Base-by-base conservation (phyloP, 2,113 vertebrate genomes). In the Sorex araneus region DNA sequence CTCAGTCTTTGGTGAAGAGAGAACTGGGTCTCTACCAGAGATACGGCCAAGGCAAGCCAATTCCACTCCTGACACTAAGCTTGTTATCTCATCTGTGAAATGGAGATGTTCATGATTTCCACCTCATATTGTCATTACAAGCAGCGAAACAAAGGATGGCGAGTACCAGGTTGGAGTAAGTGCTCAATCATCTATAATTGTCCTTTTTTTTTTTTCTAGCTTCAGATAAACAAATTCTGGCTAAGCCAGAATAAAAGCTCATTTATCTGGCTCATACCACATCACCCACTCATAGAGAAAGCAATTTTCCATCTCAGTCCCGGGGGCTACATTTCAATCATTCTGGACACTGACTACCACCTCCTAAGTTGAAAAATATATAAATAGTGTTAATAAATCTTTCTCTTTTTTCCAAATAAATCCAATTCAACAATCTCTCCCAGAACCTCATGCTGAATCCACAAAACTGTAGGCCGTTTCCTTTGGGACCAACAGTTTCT, bases 401-500 rank as follows among this genome's bases (percentile, higher is more conserved):
- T 64, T 57, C 40, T 34, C 45, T 91, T 93, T 90, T 75, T 32
- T 13, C 1, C 60, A 78, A 70, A 50, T 54, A 94, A 89, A 71
- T 67, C 71, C 93, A 92, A 40, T 84, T 89, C 80, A 84, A 28
- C 47, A 79, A 88, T 32, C 81, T 67, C 34, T 77, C 69, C 54
- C 45, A 57, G 32, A 94, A 40, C 69, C 60, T 77, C 60, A 66
- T n/a, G 13, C 45, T 18, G 34, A 90, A 95, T 94, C 67, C 81
- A 83, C 88, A 71, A 92, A 94, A 90, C 89, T 76, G 78, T 36
- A 92, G 78, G 70, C 94, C 95, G 76, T 43, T 93, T 92, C 91
- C 79, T 92, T 81, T 77, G 80, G 87, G 94, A 94, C 60, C 84
- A 91, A 57, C 92, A 94, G 93, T 95, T 94, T 94, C 95, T 95